These are phyloP conservation scores for Brachypteracias leptosomus DNA, from an alignment of 2,113 vertebrate genomes.

Conservation along the genomic window DNA sequence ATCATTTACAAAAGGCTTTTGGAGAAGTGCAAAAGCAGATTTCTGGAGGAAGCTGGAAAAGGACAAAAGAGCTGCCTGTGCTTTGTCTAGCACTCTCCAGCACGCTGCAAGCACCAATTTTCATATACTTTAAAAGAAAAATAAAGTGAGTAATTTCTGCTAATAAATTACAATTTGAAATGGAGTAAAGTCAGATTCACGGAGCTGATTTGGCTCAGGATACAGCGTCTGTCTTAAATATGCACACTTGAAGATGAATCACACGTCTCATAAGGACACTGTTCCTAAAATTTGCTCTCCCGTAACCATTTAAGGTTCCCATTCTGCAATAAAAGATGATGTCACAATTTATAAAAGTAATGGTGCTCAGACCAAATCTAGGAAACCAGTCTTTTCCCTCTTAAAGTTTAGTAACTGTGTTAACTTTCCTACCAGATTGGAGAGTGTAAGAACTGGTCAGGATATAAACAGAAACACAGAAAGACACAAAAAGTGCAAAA, in stretches of 20 bases:
- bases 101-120: slow-evolving; percentile 1
- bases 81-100: background rate
- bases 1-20: slow-evolving; percentile 31
- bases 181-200: background rate
- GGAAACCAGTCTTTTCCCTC: background rate
- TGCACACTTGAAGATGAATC: background rate
- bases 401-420: background rate
- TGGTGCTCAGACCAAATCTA: background rate
- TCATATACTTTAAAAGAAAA: background rate
- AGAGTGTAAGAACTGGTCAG: background rate
- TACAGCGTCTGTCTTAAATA: background rate
- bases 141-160: background rate
- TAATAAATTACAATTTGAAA: background rate
- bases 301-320: background rate
- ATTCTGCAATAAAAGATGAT: background rate
- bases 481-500: background rate
- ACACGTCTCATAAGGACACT: background rate
- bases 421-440: background rate
- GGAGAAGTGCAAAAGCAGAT: slow-evolving; percentile 27
- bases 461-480: background rate
- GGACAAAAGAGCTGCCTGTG: background rate
- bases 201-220: background rate
- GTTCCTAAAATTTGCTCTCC: background rate
- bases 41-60: background rate
- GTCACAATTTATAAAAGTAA: slow-evolving; percentile 7